Base-by-base conservation (phyloP, 2,888 invertebrate genomes). In the Lycocerus yunnanus region DNA sequence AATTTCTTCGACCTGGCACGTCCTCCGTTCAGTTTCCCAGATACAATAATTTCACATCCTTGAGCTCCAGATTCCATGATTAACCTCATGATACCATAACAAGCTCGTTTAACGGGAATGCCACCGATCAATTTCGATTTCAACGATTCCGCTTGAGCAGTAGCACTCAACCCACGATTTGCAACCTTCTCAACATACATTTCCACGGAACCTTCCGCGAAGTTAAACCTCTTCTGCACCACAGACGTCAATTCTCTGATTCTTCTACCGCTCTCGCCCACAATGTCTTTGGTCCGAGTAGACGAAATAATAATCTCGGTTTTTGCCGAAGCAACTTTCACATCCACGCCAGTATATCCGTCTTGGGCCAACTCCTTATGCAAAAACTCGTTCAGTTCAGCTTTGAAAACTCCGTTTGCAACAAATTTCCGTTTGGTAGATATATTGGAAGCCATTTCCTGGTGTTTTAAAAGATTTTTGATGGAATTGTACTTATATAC, bases 1-100 rank as follows among this genome's bases (percentile, higher is more conserved):
- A 99, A 99, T 89, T 99, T 99, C 99, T 99, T 99, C 72, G 98
- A 97, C 90, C 99, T 99, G 80, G 99, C 99, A 90, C 99, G 92
- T 90, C 99, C 99, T 79, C 99, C 99, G 85, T 99, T 91, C 80
- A 99, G 92, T 89, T 99, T 99, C 78, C 99, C 99, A 71, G 98
- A 98, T 1, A 99, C 99, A 1, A 99, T 98, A 1, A 99, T 99
- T 88, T 98, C 98, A 84, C 98, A 98, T 80, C 98, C 99, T 84
- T 86, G 85, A 74, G 87, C 87, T 67, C 87, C 87, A 77, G 86
- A 86, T 82, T 87, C 87, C 87, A 87, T 87, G 75, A 99, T 98
- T 90, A 97, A 99, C 76, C 99, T 92, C 79, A 99, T 92, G 60
- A 99, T 99, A 91, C 99, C 99, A 88, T 99, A 99, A 88, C 99